Percentiles rank a stretch among this genome's conserved stretches.
Evolutionary conservation across 2,113 vertebrate species (phyloP).

Genomic region (Nerophis lumbriciformis): DNA sequence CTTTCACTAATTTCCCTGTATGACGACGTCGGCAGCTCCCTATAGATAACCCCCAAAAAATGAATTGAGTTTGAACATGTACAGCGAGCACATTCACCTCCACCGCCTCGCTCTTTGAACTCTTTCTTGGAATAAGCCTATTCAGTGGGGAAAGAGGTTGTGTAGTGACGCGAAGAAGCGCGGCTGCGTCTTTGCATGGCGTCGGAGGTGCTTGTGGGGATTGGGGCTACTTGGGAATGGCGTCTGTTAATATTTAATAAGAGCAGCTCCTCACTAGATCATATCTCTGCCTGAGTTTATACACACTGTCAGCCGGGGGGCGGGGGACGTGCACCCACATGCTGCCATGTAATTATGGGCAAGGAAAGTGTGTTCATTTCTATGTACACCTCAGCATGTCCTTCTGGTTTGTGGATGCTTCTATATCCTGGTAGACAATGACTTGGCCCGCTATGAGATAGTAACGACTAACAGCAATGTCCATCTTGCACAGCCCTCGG

Average conservation of each 20-base stretch:
- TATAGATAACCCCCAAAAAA: constrained; percentile 52
- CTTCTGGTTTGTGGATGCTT: constrained; percentile 27
- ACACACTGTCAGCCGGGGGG: constrained; percentile 51
- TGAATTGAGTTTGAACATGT: constrained; percentile 52
- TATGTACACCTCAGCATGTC: constrained; percentile 28
- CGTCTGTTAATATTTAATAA: constrained; percentile 76
- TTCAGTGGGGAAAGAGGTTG: constrained; percentile 62
- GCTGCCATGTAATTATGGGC: constrained; percentile 60
- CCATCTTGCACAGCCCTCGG: constrained; percentile 43
- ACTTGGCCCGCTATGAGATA: constrained; percentile 22
- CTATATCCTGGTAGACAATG: constrained; percentile 25
- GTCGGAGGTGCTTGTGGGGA: constrained; percentile 65
- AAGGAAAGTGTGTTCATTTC: constrained; percentile 37
- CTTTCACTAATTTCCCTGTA: constrained; percentile 59
- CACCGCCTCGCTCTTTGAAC: constrained; percentile 59
- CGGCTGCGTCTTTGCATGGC: constrained; percentile 51
- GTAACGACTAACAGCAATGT: constrained; percentile 18
- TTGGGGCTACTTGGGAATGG: constrained; percentile 68
- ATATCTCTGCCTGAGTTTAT: constrained; percentile 66
- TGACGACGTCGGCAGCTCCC: constrained; percentile 38
- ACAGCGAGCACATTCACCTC: constrained; percentile 52
- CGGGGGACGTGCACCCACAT: constrained; percentile 56
- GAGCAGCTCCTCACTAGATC: constrained; percentile 67
- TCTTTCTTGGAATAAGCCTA: constrained; percentile 59
- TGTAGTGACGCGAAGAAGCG: constrained; percentile 54